Evolutionary conservation across 2,797 vertebrate genomes (phyloP).

Genomic region (Myotis pilosus): DNA sequence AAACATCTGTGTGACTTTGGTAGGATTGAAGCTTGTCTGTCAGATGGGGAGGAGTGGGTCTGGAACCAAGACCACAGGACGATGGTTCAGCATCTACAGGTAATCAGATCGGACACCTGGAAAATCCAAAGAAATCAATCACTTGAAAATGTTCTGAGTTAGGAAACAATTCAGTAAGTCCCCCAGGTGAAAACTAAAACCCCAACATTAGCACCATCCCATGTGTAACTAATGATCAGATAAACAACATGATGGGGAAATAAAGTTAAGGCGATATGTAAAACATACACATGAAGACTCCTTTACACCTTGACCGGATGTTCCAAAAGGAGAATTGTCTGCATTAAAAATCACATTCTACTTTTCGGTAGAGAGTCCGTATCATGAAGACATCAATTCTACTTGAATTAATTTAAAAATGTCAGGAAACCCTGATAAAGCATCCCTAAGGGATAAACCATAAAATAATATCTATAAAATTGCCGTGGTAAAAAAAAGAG

Average conservation of each 20-base stretch:
- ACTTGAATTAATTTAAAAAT: neutral
- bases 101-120: fast-evolving
- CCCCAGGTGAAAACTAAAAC: neutral
- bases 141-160: neutral
- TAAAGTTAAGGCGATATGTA: fast-evolving
- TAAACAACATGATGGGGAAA: fast-evolving
- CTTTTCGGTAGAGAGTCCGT: neutral
- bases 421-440: neutral
- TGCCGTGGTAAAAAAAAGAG: too few species aligned
- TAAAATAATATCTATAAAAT: neutral
- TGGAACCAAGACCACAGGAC: neutral
- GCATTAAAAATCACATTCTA: neutral
- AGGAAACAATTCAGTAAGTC: neutral
- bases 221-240: fast-evolving
- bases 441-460: neutral
- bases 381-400: neutral
- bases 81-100: fast-evolving
- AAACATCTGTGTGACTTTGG: too few species aligned
- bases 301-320: neutral
- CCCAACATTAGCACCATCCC: fast-evolving
- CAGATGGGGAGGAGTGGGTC: neutral
- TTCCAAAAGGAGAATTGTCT: neutral
- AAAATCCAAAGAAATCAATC: too few species aligned
- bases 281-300: fast-evolving
- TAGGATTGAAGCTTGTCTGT: neutral